Conservation (phyloP, 2,113 vertebrate genomes). For the Mus pahari region DNA sequence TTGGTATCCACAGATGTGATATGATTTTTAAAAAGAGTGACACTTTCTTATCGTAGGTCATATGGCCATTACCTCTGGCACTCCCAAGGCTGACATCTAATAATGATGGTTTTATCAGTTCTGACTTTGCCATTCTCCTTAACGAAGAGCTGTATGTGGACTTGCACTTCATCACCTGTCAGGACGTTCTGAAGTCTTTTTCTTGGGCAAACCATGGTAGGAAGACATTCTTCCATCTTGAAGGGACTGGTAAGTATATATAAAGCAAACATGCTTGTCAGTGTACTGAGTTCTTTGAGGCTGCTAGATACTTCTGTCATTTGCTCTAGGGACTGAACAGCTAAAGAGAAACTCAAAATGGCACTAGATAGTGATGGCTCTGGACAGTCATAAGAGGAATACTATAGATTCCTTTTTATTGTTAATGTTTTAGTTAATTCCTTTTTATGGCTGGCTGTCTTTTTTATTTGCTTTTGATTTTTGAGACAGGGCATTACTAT, state of each 20-base stretch:
- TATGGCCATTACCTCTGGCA: background rate
- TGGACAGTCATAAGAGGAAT: background rate
- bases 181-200: background rate
- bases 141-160: background rate
- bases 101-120: background rate
- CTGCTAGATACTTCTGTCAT: background rate
- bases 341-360: background rate
- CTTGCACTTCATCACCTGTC: background rate
- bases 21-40: background rate
- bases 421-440: background rate
- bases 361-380: background rate
- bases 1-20: background rate
- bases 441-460: background rate
- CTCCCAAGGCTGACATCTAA: background rate
- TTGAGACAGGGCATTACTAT: background rate
- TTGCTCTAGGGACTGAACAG: background rate
- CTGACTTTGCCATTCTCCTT: background rate
- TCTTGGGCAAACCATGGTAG: background rate
- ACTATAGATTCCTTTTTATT: background rate
- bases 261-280: background rate
- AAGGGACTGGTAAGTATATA: background rate
- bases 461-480: background rate
- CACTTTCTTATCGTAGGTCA: background rate
- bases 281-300: background rate
- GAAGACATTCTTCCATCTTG: background rate